These are phyloP conservation scores for Dasyurus viverrinus DNA, from an alignment of 2,113 vertebrate genomes.

Conservation along the genomic window DNA sequence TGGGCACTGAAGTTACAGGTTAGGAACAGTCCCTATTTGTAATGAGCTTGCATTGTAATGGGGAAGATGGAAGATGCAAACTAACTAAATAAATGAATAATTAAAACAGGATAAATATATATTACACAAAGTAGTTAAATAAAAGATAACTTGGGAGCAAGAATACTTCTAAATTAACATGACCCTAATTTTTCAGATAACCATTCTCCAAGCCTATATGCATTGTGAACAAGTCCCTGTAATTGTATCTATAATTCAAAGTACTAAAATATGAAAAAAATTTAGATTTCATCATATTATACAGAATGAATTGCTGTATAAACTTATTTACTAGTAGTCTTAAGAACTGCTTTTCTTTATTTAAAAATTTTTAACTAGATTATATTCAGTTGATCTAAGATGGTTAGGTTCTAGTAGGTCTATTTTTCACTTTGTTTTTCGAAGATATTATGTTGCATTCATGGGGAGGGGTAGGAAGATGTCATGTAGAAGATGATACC, in stretches of 20 bases:
- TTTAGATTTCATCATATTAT: conserved; percentile 99
- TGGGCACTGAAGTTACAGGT: no score
- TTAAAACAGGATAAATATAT: no score
- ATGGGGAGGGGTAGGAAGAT: background rate
- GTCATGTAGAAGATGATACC: no score
- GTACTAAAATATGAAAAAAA: conserved; percentile 97
- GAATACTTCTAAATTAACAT: conserved; percentile 33
- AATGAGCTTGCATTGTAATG: no score
- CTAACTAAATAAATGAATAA: no score
- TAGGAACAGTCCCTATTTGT: no score
- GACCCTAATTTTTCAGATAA: conserved; percentile 87
- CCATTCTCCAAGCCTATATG: conserved; percentile 91
- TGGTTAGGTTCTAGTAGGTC: conserved; percentile 82
- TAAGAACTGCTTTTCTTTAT: conserved; percentile 89
- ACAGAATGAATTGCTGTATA: conserved; percentile 97
- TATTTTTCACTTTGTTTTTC: conserved; percentile 78
- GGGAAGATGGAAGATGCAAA: no score
- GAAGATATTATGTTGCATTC: conserved; percentile 78
- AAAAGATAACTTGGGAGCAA: no score
- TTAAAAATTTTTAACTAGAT: conserved; percentile 94
- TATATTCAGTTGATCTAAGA: conserved; percentile 94
- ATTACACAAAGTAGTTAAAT: no score
- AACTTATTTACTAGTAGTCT: conserved; percentile 99
- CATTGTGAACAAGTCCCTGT: conserved; percentile 99
- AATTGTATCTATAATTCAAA: conserved; percentile 99